Evolutionary conservation across 2,113 vertebrate genomes (phyloP).

Genomic region (Edolisoma coerulescens): DNA sequence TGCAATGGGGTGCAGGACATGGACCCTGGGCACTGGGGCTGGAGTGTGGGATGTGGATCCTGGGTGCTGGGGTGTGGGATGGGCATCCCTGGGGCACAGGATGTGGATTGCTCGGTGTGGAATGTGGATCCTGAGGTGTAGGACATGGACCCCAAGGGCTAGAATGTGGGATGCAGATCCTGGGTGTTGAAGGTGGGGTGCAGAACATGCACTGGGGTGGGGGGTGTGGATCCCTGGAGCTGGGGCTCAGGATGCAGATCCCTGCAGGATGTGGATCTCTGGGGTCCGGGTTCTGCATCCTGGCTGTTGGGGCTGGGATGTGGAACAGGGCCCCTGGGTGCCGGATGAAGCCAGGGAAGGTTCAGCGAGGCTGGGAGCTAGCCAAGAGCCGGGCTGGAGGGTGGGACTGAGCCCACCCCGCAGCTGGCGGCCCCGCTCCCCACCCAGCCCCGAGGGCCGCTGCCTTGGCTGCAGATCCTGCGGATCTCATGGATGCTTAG

Average conservation of each 20-base stretch:
- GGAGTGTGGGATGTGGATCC: neutral
- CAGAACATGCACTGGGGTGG: neutral
- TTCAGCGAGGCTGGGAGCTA: rapidly evolving
- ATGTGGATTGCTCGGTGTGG: neutral
- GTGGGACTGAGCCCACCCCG: neutral
- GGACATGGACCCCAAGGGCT: neutral
- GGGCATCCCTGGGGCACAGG: neutral
- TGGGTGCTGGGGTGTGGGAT: neutral
- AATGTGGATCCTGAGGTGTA: neutral
- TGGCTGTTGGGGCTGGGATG: neutral
- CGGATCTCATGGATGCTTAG: rapidly evolving
- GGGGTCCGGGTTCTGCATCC: neutral
- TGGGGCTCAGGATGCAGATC: neutral
- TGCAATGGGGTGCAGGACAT: neutral
- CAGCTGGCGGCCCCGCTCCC: neutral
- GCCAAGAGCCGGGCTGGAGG: neutral
- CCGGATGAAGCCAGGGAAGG: neutral
- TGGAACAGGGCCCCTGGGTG: neutral
- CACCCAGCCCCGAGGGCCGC: neutral
- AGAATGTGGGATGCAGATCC: neutral
- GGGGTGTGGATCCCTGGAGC: too few species aligned
- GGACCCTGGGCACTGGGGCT: rapidly evolving
- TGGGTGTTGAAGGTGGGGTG: neutral
- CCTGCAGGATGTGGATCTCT: neutral
- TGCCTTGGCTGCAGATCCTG: neutral